Evolutionary conservation across 2,113 vertebrate species (phyloP), one percentile per base, ranked within the genome.

Genomic region (Nothobranchius kuhntae): DNA sequence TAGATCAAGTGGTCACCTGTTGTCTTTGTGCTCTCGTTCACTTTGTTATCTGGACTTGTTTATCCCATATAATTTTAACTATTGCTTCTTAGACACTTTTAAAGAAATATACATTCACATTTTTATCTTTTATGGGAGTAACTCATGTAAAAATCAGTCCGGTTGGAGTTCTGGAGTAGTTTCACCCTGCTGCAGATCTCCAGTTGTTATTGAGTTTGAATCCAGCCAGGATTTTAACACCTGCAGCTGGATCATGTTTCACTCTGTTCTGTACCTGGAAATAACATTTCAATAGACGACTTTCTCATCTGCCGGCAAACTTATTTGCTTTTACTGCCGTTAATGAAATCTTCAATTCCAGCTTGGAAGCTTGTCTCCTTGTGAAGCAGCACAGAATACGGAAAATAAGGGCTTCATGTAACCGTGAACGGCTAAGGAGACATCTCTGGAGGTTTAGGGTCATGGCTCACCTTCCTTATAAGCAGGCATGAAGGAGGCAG

Each of bases 391-490:
- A 26, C 50, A 38, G 53, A 68, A 58, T 46, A 61, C 57, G 61
- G 56, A 50, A 75, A 80, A 82, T 64, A 80, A 85, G 66, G 64
- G 47, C 69, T 46, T 71, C 68, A 60, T 40, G 44, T 35, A 45
- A 78, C 63, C 71, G 55, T 46, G 56, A 73, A 66, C 65, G 71
- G 57, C 69, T 75, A 71, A 80, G 53, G 81, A 73, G 68, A 73
- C 40, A 58, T 80, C 85, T 76, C 83, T 77, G 24, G 73, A 70
- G 86, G 68, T 64, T 61, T 71, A 67, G 12, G 47, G 57, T 65
- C 58, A 69, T 71, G 73, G 62, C 63, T 83, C 70, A 86, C 77
- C 85, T 86, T 79, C 82, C 83, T 61, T 67, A 75, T 65, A 51
- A 79, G 77, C 73, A 77, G 50, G 24, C 47, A 67, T 51, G 52